These are phyloP conservation scores for Brachionus rotundiformis DNA, from an alignment of 1,140 invertebrate genomes.

Conservation along the genomic window DNA sequence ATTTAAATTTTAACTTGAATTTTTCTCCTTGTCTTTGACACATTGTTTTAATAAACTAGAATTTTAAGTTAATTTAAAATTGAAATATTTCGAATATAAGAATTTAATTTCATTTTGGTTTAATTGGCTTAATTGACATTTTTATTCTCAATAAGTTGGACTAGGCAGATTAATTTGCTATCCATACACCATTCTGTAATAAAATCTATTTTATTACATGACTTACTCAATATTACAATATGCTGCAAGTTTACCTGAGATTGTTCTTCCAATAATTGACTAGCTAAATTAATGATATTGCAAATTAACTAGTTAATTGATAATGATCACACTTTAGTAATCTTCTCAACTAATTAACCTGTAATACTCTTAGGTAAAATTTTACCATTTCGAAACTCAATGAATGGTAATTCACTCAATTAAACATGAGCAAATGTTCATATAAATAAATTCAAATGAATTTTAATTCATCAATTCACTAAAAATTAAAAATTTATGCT, in stretches of 20 bases:
- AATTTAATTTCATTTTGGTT: too few species aligned
- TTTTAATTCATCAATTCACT: not conserved
- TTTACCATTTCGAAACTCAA: slow-evolving; percentile 1
- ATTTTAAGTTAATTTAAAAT: not conserved
- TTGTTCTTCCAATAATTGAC: not conserved
- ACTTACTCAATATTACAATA: not conserved
- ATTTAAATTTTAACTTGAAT: slow-evolving; percentile 17
- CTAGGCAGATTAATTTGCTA: not conserved
- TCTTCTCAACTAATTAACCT: slow-evolving; percentile 46
- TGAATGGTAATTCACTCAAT: slow-evolving; percentile 28
- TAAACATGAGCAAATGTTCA: not conserved
- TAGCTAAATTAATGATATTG: not conserved
- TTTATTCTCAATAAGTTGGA: slow-evolving; percentile 9
- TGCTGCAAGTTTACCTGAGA: slow-evolving; percentile 33
- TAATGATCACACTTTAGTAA: slow-evolving; percentile 49
- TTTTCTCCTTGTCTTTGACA: slow-evolving; percentile 8
- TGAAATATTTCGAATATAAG: not conserved
- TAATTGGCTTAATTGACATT: slow-evolving; percentile 5
- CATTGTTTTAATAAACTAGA: not conserved
- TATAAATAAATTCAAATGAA: slow-evolving; percentile 20
- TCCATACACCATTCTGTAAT: not conserved
- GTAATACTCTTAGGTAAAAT: slow-evolving; percentile 32
- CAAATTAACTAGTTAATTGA: slow-evolving; percentile 48
- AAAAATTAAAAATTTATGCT: not conserved
- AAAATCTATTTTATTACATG: not conserved